Evolutionary conservation across 2,888 invertebrate species (phyloP).

Genomic region (Chymomyza procnemis): DNA sequence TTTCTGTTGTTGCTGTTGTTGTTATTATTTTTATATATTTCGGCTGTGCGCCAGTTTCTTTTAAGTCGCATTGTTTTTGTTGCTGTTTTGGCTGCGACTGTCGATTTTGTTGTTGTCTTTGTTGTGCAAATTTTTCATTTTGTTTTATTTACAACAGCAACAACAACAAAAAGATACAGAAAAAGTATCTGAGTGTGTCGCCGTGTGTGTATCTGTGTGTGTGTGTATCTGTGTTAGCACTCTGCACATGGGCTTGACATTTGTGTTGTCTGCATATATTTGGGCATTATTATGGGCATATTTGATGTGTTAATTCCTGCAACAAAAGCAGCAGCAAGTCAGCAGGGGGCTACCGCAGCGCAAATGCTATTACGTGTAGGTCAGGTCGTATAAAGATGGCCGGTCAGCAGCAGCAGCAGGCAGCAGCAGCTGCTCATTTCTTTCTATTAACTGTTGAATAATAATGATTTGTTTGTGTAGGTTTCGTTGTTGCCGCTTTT

Average conservation of each 20-base stretch:
- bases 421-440: not conserved
- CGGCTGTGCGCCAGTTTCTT: constrained; percentile 57
- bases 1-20: constrained; percentile 29
- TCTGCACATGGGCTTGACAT: constrained; percentile 2
- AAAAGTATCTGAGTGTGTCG: constrained; percentile 9
- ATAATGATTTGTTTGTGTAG: constrained; percentile 37
- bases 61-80: constrained; percentile 33
- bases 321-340: not conserved
- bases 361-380: constrained; percentile 17
- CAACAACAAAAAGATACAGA: too few relatives aligned
- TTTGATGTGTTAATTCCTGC: constrained; percentile 8
- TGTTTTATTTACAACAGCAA: not conserved
- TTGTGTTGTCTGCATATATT: not conserved
- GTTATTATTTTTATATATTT: constrained; percentile 2
- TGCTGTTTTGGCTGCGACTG: constrained; percentile 25
- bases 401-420: too few relatives aligned
- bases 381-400: constrained; percentile 11
- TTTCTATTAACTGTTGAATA: constrained; percentile 18
- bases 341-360: constrained; percentile 1
- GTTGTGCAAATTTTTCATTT: constrained; percentile 34
- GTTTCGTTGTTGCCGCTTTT: constrained; percentile 2
- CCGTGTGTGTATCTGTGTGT: constrained; percentile 12
- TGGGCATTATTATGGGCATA: not conserved
- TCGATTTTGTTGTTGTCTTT: constrained; percentile 23
- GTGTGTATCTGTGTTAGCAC: not conserved